A percentile compares a stretch with the other conserved stretches of the same genome.
Conservation (phyloP, 2,888 invertebrate genomes). For the Aleiodes testaceus region DNA sequence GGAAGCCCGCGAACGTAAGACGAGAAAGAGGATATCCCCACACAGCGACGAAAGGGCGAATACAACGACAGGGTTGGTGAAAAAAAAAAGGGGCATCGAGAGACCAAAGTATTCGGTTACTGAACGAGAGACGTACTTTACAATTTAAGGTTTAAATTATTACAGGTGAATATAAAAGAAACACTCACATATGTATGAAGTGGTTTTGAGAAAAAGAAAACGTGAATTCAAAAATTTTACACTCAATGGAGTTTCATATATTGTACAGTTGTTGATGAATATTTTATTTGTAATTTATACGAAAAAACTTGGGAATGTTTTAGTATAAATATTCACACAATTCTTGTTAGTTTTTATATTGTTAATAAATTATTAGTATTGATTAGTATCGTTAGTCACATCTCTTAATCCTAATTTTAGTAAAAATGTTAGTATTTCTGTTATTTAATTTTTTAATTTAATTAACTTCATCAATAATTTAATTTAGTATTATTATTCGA, state of each 20-base stretch:
- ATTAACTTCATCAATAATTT: neutral
- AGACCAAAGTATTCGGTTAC: slow-evolving; percentile 58
- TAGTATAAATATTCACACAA: neutral
- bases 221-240: neutral
- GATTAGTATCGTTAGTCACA: slow-evolving; percentile 20
- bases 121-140: slow-evolving; percentile 12
- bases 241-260: slow-evolving; percentile 14
- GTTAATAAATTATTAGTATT: slow-evolving; percentile 25
- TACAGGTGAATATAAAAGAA: slow-evolving; percentile 36
- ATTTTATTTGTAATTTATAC: slow-evolving; percentile 16
- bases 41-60: slow-evolving; percentile 47
- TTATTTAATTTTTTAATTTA: slow-evolving; percentile 30
- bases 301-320: neutral
- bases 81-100: slow-evolving; percentile 42
- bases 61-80: slow-evolving; percentile 34
- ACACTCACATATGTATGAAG: slow-evolving; percentile 30
- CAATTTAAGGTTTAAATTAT: slow-evolving; percentile 33
- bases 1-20: slow-evolving; percentile 62
- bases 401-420: slow-evolving; percentile 31
- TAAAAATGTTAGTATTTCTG: slow-evolving; percentile 31
- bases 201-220: slow-evolving; percentile 10
- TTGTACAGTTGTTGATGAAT: slow-evolving; percentile 26
- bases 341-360: neutral
- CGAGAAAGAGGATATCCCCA: slow-evolving; percentile 69
- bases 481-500: slow-evolving; percentile 23